Percentiles rank a stretch among this genome's conserved stretches.
These are phyloP conservation scores for Agrypnia vestita DNA, from an alignment of 1,140 invertebrate genomes.

Conservation along the genomic window DNA sequence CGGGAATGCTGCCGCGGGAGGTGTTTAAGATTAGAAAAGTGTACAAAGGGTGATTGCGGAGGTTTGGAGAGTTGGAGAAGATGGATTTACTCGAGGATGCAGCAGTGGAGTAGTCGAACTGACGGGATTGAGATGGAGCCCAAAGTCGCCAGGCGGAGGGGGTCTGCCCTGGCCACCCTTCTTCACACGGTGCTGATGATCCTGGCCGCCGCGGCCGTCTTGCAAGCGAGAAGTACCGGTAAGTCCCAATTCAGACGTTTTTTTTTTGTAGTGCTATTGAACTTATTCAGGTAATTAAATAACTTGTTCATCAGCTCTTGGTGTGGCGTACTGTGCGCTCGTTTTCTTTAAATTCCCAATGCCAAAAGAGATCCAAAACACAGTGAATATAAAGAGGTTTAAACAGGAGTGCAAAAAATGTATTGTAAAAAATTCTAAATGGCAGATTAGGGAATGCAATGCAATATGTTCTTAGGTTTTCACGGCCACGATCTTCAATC, in stretches of 20 bases:
- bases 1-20: background rate
- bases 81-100: slow-evolving; percentile 24
- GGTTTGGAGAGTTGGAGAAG: slow-evolving; percentile 32
- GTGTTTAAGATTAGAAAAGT: slow-evolving; percentile 25
- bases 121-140: background rate
- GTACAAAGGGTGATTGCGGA: slow-evolving; percentile 13
- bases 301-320: too few relatives aligned
- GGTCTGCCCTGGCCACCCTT: slow-evolving; percentile 12
- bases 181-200: slow-evolving; percentile 14
- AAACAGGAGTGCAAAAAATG: too few relatives aligned
- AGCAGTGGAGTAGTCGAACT: slow-evolving; percentile 21
- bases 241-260: background rate
- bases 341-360: too few relatives aligned
- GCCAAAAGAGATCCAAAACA: too few relatives aligned
- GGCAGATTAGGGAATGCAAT: too few relatives aligned
- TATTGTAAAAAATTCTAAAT: too few relatives aligned
- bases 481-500: too few relatives aligned
- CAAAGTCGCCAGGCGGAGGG: slow-evolving; percentile 19
- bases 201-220: slow-evolving; percentile 1
- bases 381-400: too few relatives aligned
- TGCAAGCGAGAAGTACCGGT: slow-evolving; percentile 27
- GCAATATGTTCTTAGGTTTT: too few relatives aligned
- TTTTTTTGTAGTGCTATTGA: background rate
- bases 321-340: too few relatives aligned
- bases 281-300: too few relatives aligned